Percentiles rank a stretch among this genome's conserved stretches.
phyloP scores from a whole-genome alignment of 2,888 invertebrate species.

The Muschampia plurimacula region DNA sequence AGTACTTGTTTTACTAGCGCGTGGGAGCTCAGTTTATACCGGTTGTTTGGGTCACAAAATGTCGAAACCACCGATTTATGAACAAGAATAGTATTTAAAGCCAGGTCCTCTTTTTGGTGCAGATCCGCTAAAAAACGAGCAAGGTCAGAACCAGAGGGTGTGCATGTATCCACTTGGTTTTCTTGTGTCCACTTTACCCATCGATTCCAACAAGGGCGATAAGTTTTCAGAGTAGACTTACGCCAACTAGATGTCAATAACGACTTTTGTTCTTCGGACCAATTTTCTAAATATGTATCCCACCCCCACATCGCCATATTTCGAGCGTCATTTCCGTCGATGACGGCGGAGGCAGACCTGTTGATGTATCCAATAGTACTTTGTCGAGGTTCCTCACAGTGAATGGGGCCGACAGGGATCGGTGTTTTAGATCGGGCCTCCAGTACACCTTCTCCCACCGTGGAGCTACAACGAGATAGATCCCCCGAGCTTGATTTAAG shows the following conservation, averaged over 20 bases:
- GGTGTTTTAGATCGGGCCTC: constrained; percentile 48
- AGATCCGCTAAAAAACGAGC: neutral
- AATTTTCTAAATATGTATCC: constrained; percentile 22
- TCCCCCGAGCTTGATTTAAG: constrained; percentile 38
- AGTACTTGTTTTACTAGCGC: constrained; percentile 8
- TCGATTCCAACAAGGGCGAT: neutral
- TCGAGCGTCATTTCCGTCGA: constrained; percentile 38
- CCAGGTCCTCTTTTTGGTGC: neutral
- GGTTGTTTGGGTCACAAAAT: constrained; percentile 13
- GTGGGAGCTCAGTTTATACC: constrained; percentile 6
- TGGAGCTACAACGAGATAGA: constrained; percentile 39
- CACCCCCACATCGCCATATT: constrained; percentile 45
- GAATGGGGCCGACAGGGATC: constrained; percentile 35
- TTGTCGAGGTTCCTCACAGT: constrained; percentile 29
- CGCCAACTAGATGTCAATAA: constrained; percentile 1
- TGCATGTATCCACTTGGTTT: neutral
- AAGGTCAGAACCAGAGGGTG: neutral
- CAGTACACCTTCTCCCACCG: constrained; percentile 50
- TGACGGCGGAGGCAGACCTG: constrained; percentile 38
- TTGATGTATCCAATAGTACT: constrained; percentile 18
- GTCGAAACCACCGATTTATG: constrained; percentile 17
- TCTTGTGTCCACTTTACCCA: neutral
- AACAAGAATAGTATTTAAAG: constrained; percentile 2
- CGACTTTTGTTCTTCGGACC: constrained; percentile 15
- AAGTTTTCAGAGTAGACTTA: neutral